phyloP scores from a whole-genome alignment of 2,888 invertebrate species.

The Ormia ochracea region DNA sequence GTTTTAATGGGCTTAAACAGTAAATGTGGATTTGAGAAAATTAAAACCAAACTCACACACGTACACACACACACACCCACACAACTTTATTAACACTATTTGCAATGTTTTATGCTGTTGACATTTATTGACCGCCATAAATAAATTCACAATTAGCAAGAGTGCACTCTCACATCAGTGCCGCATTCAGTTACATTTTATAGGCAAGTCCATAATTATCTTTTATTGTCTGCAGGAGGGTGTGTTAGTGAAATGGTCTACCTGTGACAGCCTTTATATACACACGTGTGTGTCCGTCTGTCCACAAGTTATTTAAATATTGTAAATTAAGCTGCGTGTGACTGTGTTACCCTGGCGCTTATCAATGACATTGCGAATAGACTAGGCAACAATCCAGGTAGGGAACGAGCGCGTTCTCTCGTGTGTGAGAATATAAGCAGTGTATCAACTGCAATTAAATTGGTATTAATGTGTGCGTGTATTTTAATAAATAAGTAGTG shows the following conservation, averaged over 20 bases:
- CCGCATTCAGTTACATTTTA: background rate
- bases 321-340: background rate
- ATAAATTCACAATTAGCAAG: slow-evolving; percentile 48
- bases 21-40: too few species aligned
- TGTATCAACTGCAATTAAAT: background rate
- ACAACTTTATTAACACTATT: too few species aligned
- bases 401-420: background rate
- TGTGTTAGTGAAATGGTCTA: background rate
- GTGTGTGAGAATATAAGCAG: background rate
- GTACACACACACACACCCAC: too few species aligned
- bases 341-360: background rate
- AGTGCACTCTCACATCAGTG: background rate
- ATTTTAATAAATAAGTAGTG: background rate
- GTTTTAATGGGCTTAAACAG: too few species aligned
- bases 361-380: background rate
- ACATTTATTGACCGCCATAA: slow-evolving; percentile 53
- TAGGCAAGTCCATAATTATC: background rate
- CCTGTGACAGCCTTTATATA: background rate
- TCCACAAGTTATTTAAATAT: slow-evolving; percentile 21
- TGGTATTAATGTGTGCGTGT: background rate
- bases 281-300: background rate
- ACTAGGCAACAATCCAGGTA: too few species aligned
- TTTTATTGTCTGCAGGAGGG: background rate
- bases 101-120: slow-evolving; percentile 32
- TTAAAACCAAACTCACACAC: too few species aligned